Conservation (phyloP, 2,797 vertebrate genomes). For the Onychomys arenicola region DNA sequence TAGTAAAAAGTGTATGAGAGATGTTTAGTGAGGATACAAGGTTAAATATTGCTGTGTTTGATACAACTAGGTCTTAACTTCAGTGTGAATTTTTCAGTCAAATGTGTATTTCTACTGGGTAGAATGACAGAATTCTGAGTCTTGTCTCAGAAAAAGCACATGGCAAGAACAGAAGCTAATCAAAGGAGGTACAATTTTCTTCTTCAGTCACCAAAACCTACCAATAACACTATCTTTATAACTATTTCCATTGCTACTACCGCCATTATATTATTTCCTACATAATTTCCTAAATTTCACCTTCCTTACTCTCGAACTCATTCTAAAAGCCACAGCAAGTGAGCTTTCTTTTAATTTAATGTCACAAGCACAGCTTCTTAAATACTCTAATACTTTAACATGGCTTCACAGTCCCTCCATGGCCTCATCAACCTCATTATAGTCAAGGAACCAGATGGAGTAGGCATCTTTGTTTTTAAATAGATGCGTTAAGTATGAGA, state of each 20-base stretch:
- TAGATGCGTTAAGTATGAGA: not conserved
- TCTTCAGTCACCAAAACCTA: not conserved
- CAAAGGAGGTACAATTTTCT: not conserved
- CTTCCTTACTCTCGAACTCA: not conserved
- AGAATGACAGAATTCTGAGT: not conserved
- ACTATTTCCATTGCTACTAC: not conserved
- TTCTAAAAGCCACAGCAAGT: not conserved
- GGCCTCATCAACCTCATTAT: not conserved
- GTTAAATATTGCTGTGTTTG: conserved; percentile 5
- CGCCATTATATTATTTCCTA: not conserved
- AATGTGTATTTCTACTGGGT: not conserved
- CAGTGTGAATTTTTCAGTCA: not conserved
- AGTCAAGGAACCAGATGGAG: not conserved
- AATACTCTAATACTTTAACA: conserved; percentile 38
- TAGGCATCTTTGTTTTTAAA: conserved; percentile 9
- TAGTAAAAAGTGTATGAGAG: conserved; percentile 20
- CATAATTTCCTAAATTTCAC: conserved; percentile 1
- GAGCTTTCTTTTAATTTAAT: conserved; percentile 32
- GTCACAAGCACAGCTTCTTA: not conserved
- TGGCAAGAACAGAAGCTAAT: not conserved
- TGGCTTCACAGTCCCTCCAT: not conserved
- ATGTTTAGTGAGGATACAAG: not conserved
- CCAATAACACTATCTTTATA: not conserved
- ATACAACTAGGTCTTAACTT: not conserved
- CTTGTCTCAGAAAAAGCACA: conserved; percentile 15